Percentiles rank a stretch among this genome's conserved stretches.
phyloP scores from a whole-genome alignment of 2,113 vertebrate species.

The Trichomycterus rosablanca region DNA sequence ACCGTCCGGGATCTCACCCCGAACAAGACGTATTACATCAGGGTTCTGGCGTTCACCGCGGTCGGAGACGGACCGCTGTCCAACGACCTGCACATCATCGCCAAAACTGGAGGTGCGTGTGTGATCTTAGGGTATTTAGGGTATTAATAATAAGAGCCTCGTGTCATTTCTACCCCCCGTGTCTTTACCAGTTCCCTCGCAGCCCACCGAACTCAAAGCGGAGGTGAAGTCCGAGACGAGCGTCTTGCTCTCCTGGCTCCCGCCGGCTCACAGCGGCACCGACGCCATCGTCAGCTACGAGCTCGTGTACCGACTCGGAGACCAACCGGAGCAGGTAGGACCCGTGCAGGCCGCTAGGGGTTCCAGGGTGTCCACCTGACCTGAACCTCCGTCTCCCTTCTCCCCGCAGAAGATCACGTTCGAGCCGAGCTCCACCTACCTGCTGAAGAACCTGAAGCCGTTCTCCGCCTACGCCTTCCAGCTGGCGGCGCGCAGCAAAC shows the following conservation, averaged over 20 bases:
- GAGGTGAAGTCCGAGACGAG: conserved; percentile 97
- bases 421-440: conserved; percentile 82
- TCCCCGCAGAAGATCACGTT: conserved; percentile 75
- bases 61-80: conserved; percentile 96
- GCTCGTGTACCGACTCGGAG: conserved; percentile 83
- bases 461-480: conserved; percentile 94
- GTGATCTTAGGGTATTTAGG: neutral
- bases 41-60: conserved; percentile 95
- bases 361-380: too few species aligned
- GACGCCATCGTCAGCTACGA: conserved; percentile 92
- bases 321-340: conserved; percentile 84
- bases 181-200: conserved; percentile 83
- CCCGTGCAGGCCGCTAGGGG: too few species aligned
- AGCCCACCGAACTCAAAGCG: conserved; percentile 90
- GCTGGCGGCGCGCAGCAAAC: conserved; percentile 88
- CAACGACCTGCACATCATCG: conserved; percentile 95
- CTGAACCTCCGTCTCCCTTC: neutral
- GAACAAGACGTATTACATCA: conserved; percentile 94
- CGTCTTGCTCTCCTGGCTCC: conserved; percentile 91
- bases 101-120: conserved; percentile 85
- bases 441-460: conserved; percentile 88
- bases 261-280: conserved; percentile 78
- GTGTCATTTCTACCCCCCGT: conserved; percentile 3
- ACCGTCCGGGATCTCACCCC: conserved; percentile 89
- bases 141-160: neutral